Evolutionary conservation across 2,113 vertebrate genomes (phyloP).

Genomic region (Carettochelys insculpta): DNA sequence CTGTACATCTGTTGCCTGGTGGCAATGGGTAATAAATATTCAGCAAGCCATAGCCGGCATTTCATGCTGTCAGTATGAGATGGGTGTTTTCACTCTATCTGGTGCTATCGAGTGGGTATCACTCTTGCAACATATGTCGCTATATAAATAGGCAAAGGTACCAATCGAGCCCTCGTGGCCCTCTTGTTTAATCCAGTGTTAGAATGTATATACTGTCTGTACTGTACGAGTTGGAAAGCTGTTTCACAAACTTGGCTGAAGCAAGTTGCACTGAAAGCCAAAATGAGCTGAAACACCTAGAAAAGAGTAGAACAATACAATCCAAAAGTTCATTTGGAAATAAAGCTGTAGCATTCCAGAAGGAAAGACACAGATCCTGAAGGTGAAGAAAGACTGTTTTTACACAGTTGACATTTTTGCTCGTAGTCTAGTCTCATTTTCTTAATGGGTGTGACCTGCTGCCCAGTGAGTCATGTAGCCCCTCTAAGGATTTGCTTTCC

Average conservation of each 20-base stretch:
- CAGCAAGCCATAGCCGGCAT: neutral
- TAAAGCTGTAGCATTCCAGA: neutral
- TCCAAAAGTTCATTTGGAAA: neutral
- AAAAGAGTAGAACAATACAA: neutral
- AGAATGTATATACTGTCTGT: neutral
- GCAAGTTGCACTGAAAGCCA: neutral
- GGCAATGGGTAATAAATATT: slow-evolving; percentile 8
- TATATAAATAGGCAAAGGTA: neutral
- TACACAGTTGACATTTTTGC: neutral
- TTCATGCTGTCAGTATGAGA: neutral
- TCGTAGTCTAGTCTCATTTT: neutral
- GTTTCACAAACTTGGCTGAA: neutral
- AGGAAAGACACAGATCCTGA: neutral
- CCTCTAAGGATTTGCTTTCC: neutral
- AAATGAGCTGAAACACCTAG: neutral
- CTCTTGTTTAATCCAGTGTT: neutral
- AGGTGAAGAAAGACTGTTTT: neutral
- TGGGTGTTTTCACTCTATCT: slow-evolving; percentile 14
- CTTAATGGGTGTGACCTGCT: neutral
- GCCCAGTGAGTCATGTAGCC: neutral
- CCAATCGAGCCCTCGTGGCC: rapidly evolving
- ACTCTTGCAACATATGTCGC: neutral
- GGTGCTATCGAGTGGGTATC: neutral
- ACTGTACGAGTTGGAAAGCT: neutral
- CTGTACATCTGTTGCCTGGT: slow-evolving; percentile 12